phyloP scores from a whole-genome alignment of 2,888 invertebrate species.

The Pseudococcus viburni region DNA sequence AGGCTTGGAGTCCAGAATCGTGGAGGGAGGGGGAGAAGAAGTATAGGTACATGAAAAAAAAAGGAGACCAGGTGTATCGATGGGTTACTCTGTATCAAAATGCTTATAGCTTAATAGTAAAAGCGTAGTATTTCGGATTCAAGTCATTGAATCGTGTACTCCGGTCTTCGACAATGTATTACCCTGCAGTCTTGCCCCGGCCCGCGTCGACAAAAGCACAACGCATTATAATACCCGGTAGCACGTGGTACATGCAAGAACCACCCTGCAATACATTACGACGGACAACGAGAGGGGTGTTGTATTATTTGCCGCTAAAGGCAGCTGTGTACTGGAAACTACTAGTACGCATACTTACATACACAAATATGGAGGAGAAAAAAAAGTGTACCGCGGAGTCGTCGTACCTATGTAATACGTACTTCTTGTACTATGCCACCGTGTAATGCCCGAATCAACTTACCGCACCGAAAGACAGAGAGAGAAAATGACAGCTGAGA shows the following conservation, averaged over 20 bases:
- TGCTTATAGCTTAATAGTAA: slow-evolving; percentile 60
- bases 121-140: slow-evolving; percentile 64
- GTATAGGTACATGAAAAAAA: neutral
- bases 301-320: slow-evolving; percentile 58
- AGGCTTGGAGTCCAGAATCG: neutral
- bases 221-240: slow-evolving; percentile 64
- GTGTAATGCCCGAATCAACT: slow-evolving; percentile 22
- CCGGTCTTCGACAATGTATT: slow-evolving; percentile 37
- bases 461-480: neutral
- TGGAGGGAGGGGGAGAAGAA: neutral
- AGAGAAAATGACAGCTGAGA: slow-evolving; percentile 63
- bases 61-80: slow-evolving; percentile 60
- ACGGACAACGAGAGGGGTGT: slow-evolving; percentile 58
- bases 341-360: slow-evolving; percentile 53
- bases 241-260: slow-evolving; percentile 61
- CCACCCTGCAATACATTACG: slow-evolving; percentile 54
- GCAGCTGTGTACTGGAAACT: slow-evolving; percentile 59
- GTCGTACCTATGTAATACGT: neutral
- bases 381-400: slow-evolving; percentile 52
- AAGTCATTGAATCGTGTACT: slow-evolving; percentile 63
- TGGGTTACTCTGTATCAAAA: slow-evolving; percentile 65
- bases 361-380: slow-evolving; percentile 57
- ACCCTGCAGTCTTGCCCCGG: slow-evolving; percentile 20
- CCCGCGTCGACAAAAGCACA: slow-evolving; percentile 53
- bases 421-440: slow-evolving; percentile 13